Evolutionary conservation across 2,113 vertebrate genomes (phyloP).

Genomic region (Rousettus leschenaultii): DNA sequence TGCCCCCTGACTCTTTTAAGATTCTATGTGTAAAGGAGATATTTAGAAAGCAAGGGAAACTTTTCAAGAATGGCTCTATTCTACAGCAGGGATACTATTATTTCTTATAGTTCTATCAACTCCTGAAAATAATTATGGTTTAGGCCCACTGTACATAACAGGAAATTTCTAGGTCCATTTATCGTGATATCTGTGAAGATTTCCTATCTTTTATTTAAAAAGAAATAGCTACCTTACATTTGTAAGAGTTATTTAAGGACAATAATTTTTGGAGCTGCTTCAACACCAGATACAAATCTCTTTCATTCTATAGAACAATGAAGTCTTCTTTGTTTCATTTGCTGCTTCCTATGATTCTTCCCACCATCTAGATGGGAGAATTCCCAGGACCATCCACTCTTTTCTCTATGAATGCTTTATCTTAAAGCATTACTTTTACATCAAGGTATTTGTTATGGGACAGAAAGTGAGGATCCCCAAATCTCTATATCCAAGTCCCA

Average conservation of each 20-base stretch:
- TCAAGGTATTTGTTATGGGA: background rate
- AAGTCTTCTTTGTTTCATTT: background rate
- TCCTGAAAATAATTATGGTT: background rate
- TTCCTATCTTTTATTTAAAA: background rate
- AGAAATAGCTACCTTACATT: background rate
- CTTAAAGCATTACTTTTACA: background rate
- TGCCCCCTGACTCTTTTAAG: background rate
- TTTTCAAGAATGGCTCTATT: background rate
- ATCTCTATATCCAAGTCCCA: background rate
- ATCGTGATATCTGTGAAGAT: background rate
- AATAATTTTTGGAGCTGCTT: background rate
- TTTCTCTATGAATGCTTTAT: background rate
- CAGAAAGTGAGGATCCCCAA: background rate
- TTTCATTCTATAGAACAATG: background rate
- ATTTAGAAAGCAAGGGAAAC: constrained; percentile 17
- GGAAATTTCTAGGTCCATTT: background rate
- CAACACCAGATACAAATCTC: background rate
- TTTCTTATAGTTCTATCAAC: background rate
- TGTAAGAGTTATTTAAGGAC: background rate
- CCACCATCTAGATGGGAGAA: background rate
- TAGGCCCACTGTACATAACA: background rate
- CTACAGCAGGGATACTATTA: background rate
- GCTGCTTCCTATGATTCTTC: background rate
- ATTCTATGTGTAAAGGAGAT: background rate
- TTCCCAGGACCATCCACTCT: background rate